A percentile compares a stretch with the other conserved stretches of the same genome.
phyloP scores from a whole-genome alignment of 2,888 invertebrate species.

The Perdita meconis region DNA sequence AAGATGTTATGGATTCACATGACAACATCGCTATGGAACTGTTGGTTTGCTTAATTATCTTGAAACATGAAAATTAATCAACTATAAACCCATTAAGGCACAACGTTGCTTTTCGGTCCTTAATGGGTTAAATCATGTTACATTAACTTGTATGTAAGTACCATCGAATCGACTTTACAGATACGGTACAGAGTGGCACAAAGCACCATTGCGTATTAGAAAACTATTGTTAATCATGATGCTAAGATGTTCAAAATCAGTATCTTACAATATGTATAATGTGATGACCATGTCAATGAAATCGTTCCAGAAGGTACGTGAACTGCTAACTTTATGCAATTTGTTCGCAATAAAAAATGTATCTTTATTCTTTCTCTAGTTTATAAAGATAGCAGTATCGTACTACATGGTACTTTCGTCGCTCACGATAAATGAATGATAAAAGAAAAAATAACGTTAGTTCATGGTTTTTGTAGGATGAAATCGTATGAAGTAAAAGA shows the following conservation, averaged over 20 bases:
- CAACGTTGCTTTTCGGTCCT: no score
- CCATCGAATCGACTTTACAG: neutral
- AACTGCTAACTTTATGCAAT: neutral
- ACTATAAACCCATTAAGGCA: no score
- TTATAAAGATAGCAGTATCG: neutral
- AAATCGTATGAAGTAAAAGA: neutral
- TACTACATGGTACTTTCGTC: conserved; percentile 8
- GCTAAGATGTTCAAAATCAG: neutral
- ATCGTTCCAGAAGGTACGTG: conserved; percentile 10
- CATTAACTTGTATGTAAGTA: neutral
- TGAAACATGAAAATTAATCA: no score
- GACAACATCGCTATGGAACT: neutral
- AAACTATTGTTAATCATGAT: conserved; percentile 26
- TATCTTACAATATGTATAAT: neutral
- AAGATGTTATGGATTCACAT: neutral
- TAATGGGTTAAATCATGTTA: no score
- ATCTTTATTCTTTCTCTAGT: neutral
- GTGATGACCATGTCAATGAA: neutral
- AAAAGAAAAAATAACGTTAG: no score
- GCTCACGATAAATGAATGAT: neutral
- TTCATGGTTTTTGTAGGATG: neutral
- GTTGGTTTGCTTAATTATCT: neutral
- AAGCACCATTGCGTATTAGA: neutral
- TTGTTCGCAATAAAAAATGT: neutral
- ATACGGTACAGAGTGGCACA: conserved; percentile 19